These are phyloP conservation scores for Lissocephala sabroskyi DNA, from an alignment of 2,888 invertebrate species.

Conservation along the genomic window DNA sequence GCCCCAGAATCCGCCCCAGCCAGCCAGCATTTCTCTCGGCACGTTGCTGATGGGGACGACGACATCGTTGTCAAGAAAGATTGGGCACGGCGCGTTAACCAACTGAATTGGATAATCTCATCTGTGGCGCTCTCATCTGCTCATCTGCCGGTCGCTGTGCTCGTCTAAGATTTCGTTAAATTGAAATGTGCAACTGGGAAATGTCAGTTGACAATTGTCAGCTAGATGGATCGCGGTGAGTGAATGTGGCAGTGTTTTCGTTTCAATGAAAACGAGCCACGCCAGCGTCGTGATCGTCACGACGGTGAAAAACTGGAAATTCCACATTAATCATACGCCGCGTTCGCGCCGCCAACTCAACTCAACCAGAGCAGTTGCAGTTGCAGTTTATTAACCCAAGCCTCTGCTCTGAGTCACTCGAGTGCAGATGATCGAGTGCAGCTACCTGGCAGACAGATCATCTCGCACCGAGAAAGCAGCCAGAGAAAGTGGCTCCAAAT, in stretches of 20 bases:
- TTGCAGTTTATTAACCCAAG: no score
- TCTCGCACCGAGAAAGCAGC: no score
- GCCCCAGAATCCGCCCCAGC: no score
- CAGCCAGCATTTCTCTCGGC: no score
- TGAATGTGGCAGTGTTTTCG: background rate
- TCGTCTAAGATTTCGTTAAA: slow-evolving; percentile 50
- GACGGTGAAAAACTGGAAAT: no score
- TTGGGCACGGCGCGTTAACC: slow-evolving; percentile 38
- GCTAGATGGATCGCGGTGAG: slow-evolving; percentile 42
- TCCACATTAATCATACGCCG: slow-evolving; percentile 43
- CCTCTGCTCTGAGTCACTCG: no score
- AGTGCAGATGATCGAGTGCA: no score
- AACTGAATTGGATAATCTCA: slow-evolving; percentile 66
- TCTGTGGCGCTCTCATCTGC: slow-evolving; percentile 16
- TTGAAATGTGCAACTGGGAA: slow-evolving; percentile 69
- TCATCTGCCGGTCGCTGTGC: background rate
- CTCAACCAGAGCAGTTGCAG: no score
- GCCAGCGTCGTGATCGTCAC: no score
- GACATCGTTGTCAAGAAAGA: slow-evolving; percentile 2
- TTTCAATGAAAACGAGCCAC: no score
- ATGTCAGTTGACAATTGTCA: slow-evolving; percentile 65
- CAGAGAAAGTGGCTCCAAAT: no score
- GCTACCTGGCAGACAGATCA: no score
- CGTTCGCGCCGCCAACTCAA: slow-evolving; percentile 16
- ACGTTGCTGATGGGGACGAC: background rate